A percentile compares a stretch with the other conserved stretches of the same genome.
Evolutionary conservation across 2,888 invertebrate species (phyloP).

Genomic region (Drosophila anceps): DNA sequence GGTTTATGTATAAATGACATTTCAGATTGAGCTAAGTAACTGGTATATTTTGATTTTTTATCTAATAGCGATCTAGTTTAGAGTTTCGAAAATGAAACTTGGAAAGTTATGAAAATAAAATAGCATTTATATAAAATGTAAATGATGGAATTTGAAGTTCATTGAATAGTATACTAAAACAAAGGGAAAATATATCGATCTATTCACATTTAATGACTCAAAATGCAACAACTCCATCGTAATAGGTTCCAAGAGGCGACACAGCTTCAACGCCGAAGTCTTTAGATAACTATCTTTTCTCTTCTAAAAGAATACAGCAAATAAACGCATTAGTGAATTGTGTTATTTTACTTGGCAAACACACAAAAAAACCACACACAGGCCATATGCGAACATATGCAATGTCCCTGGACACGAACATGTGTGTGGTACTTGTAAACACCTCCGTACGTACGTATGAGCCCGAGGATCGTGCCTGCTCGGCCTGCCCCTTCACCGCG

Average conservation of each 20-base stretch:
- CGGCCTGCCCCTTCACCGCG: slow-evolving; percentile 44
- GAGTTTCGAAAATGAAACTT: no score
- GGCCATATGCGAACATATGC: slow-evolving; percentile 46
- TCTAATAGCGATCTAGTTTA: not conserved
- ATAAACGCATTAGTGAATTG: not conserved
- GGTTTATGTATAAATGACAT: not conserved
- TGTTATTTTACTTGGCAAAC: slow-evolving; percentile 13
- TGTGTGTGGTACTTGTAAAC: slow-evolving; percentile 38
- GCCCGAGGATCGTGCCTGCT: slow-evolving; percentile 1
- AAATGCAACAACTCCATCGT: no score
- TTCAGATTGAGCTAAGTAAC: not conserved
- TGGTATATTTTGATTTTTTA: not conserved
- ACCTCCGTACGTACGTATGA: slow-evolving; percentile 17
- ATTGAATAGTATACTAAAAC: not conserved
- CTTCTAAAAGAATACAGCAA: not conserved
- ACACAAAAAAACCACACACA: slow-evolving; percentile 22
- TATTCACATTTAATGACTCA: no score
- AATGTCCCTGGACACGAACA: not conserved
- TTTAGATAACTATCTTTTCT: not conserved
- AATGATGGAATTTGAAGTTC: no score
- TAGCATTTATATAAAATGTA: no score
- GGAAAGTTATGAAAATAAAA: no score
- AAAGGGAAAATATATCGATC: not conserved
- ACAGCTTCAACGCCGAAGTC: not conserved
- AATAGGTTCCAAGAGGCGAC: not conserved